Base-by-base conservation (phyloP, 2,113 vertebrate species). In the Morone chrysops region DNA sequence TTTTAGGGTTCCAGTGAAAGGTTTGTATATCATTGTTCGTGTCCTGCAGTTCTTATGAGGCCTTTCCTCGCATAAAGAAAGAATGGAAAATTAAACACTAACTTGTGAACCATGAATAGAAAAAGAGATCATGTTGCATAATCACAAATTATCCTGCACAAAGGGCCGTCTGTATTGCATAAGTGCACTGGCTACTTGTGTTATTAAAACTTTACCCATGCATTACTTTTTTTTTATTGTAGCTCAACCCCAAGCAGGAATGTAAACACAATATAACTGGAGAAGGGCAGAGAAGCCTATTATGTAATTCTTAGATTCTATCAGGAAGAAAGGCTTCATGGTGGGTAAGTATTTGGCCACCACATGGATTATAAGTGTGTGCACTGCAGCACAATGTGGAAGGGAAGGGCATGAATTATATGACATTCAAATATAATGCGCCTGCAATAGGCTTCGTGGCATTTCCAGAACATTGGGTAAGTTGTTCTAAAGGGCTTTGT, bases 91-190 rank as follows among this genome's bases (percentile, higher is more conserved):
- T 84, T 82, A 92, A 85, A 77, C 45, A 87, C 56, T 87, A 67
- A 82, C 78, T 59, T 81, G 78, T 84, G 76, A 86, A 83, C 81
- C 67, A 45, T 75, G 78, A 70, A 71, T 56, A 83, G 82, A 61
- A 89, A 90, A 90, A 89, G 73, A 85, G 87, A 84, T 90, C 78
- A 36, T 16, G 83, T 92, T 91, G 87, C 91, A 87, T 91, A 89
- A 93, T 91, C 90, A 78, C 68, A 87, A 87, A 86, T 51, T 25
- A 79, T 84, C 84, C 79, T 41, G 85, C 76, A 93, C 88, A 91
- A 92, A 89, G 87, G 79, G 69, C n/a, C 61, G 75, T 89, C 80
- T 93, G 92, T 91, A 70, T 88, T 86, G 71, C 62, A 45, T 89
- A 90, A 91, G 87, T 60, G 51, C 70, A 69, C 68, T 0, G 31